Base-by-base conservation (phyloP, 2,113 vertebrate species). In the Halcyon senegalensis region DNA sequence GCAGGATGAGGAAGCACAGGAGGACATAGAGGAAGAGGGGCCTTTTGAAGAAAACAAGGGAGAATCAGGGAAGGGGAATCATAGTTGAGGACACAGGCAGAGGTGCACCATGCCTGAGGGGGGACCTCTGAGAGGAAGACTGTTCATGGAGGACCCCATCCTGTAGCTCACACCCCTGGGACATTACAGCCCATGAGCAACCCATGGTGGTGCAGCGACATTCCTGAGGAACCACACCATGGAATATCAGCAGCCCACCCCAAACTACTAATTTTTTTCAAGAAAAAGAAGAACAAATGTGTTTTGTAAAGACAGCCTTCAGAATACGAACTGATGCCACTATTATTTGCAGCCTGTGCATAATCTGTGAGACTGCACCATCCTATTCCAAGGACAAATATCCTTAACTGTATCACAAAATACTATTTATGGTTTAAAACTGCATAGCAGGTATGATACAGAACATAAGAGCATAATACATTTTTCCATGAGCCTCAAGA, bases 121-220 rank as follows among this genome's bases (percentile, higher is more conserved):
- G 9, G 2, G 7, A 41, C 21, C 24, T 41, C 70, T 18, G 17
- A 83, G 59, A 18, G 30, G 41, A 37, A 3, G 3, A 16, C 18
- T 1, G 16, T 31, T 31, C 0, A 0, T 14, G 41, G 56, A 79
- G 24, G 39, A 43, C 19, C 6, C n/a, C 59, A 31, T 1, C 0
- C 7, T 11, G 15, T 11, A 63, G 17, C 46, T 12, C 35, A 10
- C 41, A 33, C 7, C 30, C 31, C 56, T 51, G 62, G 77, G 55
- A 55, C 28, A 21, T 7, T 13, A 35, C 53, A 60, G 19, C 9
- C 51, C 7, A 0, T 11, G 6, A 56, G 19, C 39, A 37, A 11
- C 10, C 13, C 30, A 3, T 0, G 10, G 20, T 3, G 0, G 11
- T 17, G 15, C 15, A 13, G 5, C 33, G 58, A 37, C 12, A n/a